These are phyloP conservation scores for Nibea albiflora DNA, from an alignment of 2,113 vertebrate species.

Conservation along the genomic window DNA sequence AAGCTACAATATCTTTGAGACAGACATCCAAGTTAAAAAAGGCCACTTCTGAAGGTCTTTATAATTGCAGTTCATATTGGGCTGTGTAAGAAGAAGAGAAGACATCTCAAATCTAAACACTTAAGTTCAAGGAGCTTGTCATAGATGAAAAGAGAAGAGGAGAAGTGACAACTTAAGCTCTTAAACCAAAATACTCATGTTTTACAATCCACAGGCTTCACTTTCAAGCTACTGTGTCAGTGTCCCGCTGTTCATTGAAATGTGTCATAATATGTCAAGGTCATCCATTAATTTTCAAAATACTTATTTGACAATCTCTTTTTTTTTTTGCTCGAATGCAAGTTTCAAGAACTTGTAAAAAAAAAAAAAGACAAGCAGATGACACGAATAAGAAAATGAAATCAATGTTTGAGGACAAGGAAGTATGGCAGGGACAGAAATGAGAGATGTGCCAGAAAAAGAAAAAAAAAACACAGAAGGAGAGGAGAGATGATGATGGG, in stretches of 20 bases:
- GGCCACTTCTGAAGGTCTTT: background rate
- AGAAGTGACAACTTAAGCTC: constrained; percentile 11
- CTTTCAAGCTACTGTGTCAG: constrained; percentile 3
- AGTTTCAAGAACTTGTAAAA: constrained; percentile 39
- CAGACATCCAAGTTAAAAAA: background rate
- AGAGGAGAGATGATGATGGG: constrained; percentile 25
- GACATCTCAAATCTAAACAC: background rate
- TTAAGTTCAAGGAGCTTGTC: constrained; percentile 13
- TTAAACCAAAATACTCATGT: constrained; percentile 17
- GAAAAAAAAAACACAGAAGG: constrained; percentile 1
- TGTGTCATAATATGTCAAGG: constrained; percentile 37
- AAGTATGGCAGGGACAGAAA: constrained; percentile 3
- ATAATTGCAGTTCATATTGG: background rate
- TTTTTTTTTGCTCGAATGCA: constrained; percentile 11
- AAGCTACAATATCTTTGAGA: background rate
- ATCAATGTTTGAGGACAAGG: constrained; percentile 12
- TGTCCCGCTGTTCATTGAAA: constrained; percentile 23
- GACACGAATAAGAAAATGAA: constrained; percentile 34
- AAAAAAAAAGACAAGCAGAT: constrained; percentile 36
- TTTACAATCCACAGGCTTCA: constrained; percentile 2
- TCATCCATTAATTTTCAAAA: constrained; percentile 33
- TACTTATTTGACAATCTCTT: constrained; percentile 12
- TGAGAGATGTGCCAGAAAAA: background rate
- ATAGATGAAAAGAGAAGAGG: background rate
- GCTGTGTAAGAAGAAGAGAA: background rate